Conservation (phyloP, 1,140 invertebrate genomes). For the honey bee (Apis mellifera) region DNA sequence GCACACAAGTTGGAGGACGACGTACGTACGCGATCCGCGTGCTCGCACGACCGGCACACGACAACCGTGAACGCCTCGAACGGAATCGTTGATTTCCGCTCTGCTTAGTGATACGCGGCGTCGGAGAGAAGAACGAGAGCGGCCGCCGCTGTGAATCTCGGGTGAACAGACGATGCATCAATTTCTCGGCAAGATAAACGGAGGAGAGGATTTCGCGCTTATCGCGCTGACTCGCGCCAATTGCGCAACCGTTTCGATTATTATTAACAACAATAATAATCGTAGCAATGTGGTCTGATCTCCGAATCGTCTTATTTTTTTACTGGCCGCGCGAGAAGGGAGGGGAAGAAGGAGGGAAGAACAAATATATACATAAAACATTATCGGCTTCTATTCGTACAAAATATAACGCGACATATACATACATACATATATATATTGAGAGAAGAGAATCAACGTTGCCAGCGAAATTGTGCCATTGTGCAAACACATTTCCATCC, state of each 20-base stretch:
- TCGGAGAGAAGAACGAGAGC: neutral
- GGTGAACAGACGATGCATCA: neutral
- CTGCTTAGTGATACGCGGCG: neutral
- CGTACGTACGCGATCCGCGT: neutral
- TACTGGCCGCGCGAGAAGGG: neutral
- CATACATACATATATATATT: no score
- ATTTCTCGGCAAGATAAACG: slow-evolving; percentile 15
- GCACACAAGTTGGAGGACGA: no score
- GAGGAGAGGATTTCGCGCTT: slow-evolving; percentile 8
- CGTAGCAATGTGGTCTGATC: neutral
- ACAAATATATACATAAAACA: no score
- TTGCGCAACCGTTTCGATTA: slow-evolving; percentile 23
- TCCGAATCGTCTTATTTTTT: neutral
- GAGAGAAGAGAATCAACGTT: neutral
- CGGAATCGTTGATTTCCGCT: slow-evolving; percentile 13
- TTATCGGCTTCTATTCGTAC: slow-evolving; percentile 7
- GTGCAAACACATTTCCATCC: slow-evolving; percentile 36
- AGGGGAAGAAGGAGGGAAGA: no score
- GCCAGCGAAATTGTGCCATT: slow-evolving; percentile 34
- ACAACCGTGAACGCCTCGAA: neutral
- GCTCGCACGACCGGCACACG: slow-evolving; percentile 3
- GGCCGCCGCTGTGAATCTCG: neutral
- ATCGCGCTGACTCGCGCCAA: slow-evolving; percentile 28
- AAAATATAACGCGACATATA: neutral
- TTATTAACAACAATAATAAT: slow-evolving; percentile 34